A percentile compares a stretch with the other conserved stretches of the same genome.
Conservation (phyloP, 2,888 invertebrate genomes). For the Trachelus tabidus region DNA sequence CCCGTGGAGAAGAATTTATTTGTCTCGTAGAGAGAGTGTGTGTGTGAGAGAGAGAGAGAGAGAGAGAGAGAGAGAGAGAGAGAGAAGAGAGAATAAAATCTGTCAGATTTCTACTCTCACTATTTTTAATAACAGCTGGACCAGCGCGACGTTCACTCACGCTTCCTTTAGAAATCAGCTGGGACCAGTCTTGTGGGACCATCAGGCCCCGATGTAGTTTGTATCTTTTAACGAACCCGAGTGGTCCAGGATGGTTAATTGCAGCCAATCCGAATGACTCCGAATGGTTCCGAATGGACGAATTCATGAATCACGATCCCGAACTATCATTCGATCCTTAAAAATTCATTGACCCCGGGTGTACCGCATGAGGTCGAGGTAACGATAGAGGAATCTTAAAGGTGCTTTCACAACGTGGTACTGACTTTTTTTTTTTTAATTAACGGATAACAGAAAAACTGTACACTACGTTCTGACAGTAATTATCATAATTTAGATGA, state of each 20-base stretch:
- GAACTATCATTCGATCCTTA: not conserved
- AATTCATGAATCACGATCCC: not conserved
- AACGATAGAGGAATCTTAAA: not conserved
- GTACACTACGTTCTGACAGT: not conserved
- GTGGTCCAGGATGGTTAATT: not conserved
- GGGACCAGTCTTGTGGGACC: not conserved
- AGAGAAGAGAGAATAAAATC: not conserved
- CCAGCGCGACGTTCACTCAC: not conserved
- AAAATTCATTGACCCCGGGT: not conserved
- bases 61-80: slow-evolving; percentile 2
- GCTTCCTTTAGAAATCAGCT: not conserved
- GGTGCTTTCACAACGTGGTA: not conserved
- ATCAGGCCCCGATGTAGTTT: not conserved
- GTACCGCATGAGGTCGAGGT: not conserved
- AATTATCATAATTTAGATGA: not conserved
- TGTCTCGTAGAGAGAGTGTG: not conserved
- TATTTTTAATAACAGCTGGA: not conserved
- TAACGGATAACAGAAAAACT: not conserved
- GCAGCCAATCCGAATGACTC: not conserved
- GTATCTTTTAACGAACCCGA: not conserved
- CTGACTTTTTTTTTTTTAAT: not conserved
- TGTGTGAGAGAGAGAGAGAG: slow-evolving; percentile 3
- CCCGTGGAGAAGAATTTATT: not conserved
- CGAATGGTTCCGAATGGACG: not conserved
- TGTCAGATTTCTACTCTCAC: not conserved